A percentile compares a stretch with the other conserved stretches of the same genome.
phyloP scores from a whole-genome alignment of 2,888 invertebrate species.

The Diplazon laetatorius region DNA sequence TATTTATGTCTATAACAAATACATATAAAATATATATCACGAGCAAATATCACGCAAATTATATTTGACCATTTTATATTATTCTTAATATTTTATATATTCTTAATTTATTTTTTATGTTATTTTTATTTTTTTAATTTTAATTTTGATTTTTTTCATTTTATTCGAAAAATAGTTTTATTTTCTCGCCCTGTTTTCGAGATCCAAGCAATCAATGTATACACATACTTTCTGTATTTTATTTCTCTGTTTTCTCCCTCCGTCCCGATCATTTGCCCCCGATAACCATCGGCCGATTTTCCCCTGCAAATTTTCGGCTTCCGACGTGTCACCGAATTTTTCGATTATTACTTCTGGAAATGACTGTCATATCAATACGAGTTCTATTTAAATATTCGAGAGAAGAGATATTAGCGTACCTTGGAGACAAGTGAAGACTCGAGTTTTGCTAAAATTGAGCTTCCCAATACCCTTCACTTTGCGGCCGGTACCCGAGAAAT shows the following conservation, averaged over 20 bases:
- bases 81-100: no score
- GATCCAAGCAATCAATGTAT: no score
- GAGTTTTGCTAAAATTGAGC: constrained; percentile 29
- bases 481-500: constrained; percentile 38
- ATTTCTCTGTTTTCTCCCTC: constrained; percentile 18
- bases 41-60: no score
- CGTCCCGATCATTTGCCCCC: constrained; percentile 14
- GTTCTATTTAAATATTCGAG: neutral
- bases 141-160: no score
- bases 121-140: no score
- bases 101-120: no score
- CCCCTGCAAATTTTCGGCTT: neutral
- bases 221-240: neutral
- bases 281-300: constrained; percentile 28
- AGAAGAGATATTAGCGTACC: neutral
- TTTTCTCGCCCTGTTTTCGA: no score
- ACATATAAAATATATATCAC: no score
- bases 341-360: constrained; percentile 7
- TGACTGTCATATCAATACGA: no score
- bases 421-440: constrained; percentile 17
- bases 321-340: constrained; percentile 22
- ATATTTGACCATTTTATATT: no score
- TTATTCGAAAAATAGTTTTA: no score
- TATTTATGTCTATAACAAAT: no score
- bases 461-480: constrained; percentile 26